Percentiles rank a stretch among this genome's conserved stretches.
Evolutionary conservation across 2,888 invertebrate species (phyloP).

Genomic region (Mechanitis messenoides): DNA sequence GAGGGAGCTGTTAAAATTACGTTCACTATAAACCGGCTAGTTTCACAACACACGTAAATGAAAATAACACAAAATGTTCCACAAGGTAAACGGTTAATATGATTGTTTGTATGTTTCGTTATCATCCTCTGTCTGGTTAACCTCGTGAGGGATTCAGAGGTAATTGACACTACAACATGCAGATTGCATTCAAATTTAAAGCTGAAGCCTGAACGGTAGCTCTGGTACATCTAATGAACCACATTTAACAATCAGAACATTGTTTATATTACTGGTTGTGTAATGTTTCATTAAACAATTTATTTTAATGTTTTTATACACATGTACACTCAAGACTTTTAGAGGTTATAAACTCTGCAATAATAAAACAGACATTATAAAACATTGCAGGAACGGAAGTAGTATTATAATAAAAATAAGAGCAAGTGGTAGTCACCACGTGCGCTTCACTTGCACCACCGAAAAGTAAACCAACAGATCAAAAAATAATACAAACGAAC

Average conservation of each 20-base stretch:
- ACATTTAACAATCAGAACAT: no score
- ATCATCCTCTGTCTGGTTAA: constrained; percentile 5
- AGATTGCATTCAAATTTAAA: constrained; percentile 1
- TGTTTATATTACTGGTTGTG: no score
- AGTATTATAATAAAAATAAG: constrained; percentile 5
- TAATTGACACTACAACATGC: constrained; percentile 4
- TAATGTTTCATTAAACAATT: no score
- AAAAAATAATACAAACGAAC: constrained; percentile 37
- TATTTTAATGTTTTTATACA: no score
- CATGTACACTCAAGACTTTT: no score
- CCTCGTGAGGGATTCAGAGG: constrained; percentile 14
- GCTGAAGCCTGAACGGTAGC: neutral
- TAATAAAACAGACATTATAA: neutral
- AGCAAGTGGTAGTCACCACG: constrained; percentile 19
- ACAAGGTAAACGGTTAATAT: neutral
- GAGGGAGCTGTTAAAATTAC: no score
- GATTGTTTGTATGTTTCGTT: neutral
- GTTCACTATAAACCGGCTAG: no score
- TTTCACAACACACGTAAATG: no score
- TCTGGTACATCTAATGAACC: no score
- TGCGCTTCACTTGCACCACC: constrained; percentile 30
- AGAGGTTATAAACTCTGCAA: neutral
- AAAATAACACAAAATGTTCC: neutral
- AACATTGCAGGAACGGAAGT: constrained; percentile 3
- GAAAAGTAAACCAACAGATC: constrained; percentile 37